Percentiles rank a stretch among this genome's conserved stretches.
These are phyloP conservation scores for Drosophila jambulina DNA, from an alignment of 1,140 invertebrate genomes.

Conservation along the genomic window DNA sequence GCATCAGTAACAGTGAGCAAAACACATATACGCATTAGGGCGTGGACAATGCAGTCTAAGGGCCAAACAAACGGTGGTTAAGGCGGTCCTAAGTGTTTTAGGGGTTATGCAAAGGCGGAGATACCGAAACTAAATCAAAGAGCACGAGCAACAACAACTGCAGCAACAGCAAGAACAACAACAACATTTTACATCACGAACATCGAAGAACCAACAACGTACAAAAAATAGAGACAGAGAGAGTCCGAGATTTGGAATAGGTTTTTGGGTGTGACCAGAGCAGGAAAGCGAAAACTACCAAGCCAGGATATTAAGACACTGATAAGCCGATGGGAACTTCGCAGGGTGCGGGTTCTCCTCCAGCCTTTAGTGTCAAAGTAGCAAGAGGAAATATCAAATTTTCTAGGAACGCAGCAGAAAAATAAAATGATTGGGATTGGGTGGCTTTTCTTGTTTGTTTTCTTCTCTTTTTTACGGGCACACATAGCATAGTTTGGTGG, in stretches of 20 bases:
- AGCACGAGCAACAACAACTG: slow-evolving; percentile 51
- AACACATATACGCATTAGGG: slow-evolving; percentile 9
- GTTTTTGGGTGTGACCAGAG: not conserved
- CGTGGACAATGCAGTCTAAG: slow-evolving; percentile 12
- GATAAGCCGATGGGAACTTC: slow-evolving; percentile 15
- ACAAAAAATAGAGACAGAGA: slow-evolving; percentile 1
- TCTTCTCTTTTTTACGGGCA: slow-evolving; percentile 10
- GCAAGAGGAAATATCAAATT: slow-evolving; percentile 10
- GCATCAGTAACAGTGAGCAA: slow-evolving; percentile 45
- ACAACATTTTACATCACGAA: slow-evolving; percentile 20
- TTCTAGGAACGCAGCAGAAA: slow-evolving; percentile 50
- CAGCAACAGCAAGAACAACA: slow-evolving; percentile 22
- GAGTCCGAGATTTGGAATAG: slow-evolving; percentile 11
- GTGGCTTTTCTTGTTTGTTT: slow-evolving; percentile 5
- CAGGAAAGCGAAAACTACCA: slow-evolving; percentile 29
- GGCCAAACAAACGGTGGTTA: slow-evolving; percentile 16
- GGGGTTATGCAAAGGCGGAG: slow-evolving; percentile 34
- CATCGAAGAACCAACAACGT: slow-evolving; percentile 24
- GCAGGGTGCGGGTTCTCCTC: not conserved
- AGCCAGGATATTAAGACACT: slow-evolving; percentile 32
- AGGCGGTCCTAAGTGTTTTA: slow-evolving; percentile 8
- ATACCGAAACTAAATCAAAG: slow-evolving; percentile 44
- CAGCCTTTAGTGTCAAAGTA: slow-evolving; percentile 21
- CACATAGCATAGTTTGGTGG: slow-evolving; percentile 46
- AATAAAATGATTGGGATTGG: slow-evolving; percentile 21